A percentile compares a stretch with the other conserved stretches of the same genome.
phyloP scores from a whole-genome alignment of 1,140 invertebrate genomes.

The Aphelinus atriplicis region DNA sequence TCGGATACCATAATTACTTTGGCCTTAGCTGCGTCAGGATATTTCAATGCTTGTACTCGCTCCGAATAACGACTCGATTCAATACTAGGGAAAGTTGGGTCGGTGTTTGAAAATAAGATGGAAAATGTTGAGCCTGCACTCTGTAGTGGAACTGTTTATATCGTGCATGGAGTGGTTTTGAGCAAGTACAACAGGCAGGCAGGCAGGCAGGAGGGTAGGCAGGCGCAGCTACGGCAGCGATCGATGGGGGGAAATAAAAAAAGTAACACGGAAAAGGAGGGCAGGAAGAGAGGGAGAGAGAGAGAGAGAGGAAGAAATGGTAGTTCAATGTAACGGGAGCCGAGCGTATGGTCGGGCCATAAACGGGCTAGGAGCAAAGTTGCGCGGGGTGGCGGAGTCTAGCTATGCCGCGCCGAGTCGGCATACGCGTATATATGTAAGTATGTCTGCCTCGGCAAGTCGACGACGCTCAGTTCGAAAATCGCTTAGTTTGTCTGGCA shows the following conservation, averaged over 20 bases:
- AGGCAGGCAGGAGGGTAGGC: constrained; percentile 10
- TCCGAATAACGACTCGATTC: too few relatives aligned
- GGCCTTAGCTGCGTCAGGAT: too few relatives aligned
- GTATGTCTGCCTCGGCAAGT: constrained; percentile 1
- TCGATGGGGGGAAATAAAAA: not conserved
- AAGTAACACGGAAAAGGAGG: not conserved
- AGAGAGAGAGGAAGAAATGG: constrained; percentile 17
- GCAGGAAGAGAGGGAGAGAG: constrained; percentile 28
- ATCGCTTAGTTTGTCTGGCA: constrained; percentile 39
- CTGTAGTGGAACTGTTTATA: too few relatives aligned
- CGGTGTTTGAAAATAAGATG: too few relatives aligned
- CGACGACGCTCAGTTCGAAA: constrained; percentile 43
- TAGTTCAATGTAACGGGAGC: constrained; percentile 42
- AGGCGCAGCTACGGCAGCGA: not conserved
- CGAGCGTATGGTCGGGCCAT: constrained; percentile 5
- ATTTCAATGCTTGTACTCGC: too few relatives aligned
- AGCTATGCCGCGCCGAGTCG: not conserved
- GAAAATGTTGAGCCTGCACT: too few relatives aligned
- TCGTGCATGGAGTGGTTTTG: too few relatives aligned
- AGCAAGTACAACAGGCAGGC: not conserved
- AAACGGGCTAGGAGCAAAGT: not conserved
- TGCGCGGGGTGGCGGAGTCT: constrained; percentile 1
- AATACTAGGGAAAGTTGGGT: too few relatives aligned
- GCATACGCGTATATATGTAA: too few relatives aligned
- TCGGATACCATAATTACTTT: too few relatives aligned